A percentile compares a stretch with the other conserved stretches of the same genome.
phyloP scores from a whole-genome alignment of 1,140 invertebrate species.

The Lepidurus packardi region DNA sequence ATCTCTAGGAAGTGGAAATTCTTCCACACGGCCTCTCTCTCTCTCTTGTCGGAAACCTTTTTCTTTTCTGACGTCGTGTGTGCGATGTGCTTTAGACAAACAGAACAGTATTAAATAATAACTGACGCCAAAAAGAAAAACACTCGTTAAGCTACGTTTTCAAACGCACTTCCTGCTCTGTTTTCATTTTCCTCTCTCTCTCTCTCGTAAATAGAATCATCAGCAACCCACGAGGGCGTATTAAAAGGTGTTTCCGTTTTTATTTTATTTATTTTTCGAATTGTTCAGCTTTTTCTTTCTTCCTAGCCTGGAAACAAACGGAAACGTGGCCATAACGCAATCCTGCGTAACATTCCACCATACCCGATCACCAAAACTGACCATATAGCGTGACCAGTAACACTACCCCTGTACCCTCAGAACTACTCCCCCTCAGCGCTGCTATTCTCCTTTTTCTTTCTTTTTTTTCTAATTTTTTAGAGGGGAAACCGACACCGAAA shows the following conservation, averaged over 20 bases:
- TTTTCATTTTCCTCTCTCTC: background rate
- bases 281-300: background rate
- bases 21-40: no score
- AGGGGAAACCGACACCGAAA: no score
- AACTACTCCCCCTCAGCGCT: no score
- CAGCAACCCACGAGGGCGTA: background rate
- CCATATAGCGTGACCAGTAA: background rate
- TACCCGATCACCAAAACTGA: background rate
- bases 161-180: background rate
- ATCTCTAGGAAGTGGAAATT: no score
- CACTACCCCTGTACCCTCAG: background rate
- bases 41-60: no score
- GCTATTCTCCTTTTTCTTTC: no score
- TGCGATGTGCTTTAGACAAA: no score
- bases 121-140: no score
- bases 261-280: background rate
- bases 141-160: background rate
- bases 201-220: background rate
- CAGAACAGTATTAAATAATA: no score
- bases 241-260: constrained; percentile 2
- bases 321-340: background rate
- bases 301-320: background rate
- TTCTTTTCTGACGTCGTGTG: no score
- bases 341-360: background rate
- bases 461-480: no score